Percentiles rank a stretch among this genome's conserved stretches.
Conservation (phyloP, 2,888 invertebrate genomes). For the Drosophila histrio region DNA sequence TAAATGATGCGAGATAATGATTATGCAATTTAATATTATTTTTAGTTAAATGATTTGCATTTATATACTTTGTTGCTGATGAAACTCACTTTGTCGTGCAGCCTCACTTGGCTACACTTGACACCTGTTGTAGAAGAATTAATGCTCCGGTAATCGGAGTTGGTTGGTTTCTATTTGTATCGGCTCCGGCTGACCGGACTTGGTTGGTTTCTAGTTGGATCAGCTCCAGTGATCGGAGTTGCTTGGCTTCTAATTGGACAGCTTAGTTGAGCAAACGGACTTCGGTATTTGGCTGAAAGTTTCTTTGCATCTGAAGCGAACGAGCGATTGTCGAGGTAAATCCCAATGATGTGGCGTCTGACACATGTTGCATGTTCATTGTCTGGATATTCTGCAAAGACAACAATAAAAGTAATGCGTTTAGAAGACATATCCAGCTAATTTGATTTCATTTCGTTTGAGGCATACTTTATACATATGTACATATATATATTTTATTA, state of each 20-base stretch:
- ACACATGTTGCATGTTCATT: conserved; percentile 29
- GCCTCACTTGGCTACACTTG: neutral
- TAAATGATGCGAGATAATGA: conserved; percentile 6
- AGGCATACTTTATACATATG: neutral
- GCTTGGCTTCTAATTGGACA: neutral
- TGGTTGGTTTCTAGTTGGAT: neutral
- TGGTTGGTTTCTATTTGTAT: neutral
- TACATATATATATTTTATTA: conserved; percentile 50
- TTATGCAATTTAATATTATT: neutral
- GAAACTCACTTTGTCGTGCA: neutral
- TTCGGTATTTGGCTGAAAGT: conserved; percentile 40
- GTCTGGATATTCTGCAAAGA: conserved; percentile 26
- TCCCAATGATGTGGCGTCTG: neutral
- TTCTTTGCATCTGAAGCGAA: conserved; percentile 26
- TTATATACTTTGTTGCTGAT: neutral
- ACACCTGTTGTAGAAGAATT: neutral
- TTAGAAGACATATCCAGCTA: neutral
- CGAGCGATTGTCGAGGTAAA: conserved; percentile 15
- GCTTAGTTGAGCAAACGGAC: conserved; percentile 39
- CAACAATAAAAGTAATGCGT: conserved; percentile 17
- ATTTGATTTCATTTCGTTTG: conserved; percentile 17
- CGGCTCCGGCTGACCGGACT: neutral
- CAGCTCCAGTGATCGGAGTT: neutral
- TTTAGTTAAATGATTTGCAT: neutral
- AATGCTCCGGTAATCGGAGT: no score